Percentiles rank a stretch among this genome's conserved stretches.
Evolutionary conservation across 1,140 invertebrate species (phyloP).

Genomic region (Tetramorium parvispinum): DNA sequence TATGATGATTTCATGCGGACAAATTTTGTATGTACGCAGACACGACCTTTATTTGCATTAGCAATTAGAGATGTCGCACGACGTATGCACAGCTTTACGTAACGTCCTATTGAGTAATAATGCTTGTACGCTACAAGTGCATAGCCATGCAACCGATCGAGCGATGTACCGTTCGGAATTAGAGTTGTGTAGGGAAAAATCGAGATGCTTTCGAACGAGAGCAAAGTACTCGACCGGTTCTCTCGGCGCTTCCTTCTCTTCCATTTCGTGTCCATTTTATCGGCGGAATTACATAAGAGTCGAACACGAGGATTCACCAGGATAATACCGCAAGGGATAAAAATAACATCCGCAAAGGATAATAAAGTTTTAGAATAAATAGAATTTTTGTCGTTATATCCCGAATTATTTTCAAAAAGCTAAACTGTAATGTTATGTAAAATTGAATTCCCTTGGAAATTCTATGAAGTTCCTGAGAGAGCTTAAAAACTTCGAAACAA

Average conservation of each 20-base stretch:
- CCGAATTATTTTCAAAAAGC: neutral
- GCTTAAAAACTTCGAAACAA: neutral
- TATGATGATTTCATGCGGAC: neutral
- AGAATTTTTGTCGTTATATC: neutral
- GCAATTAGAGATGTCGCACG: constrained; percentile 13
- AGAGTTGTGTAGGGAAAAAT: neutral
- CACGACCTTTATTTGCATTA: constrained; percentile 1
- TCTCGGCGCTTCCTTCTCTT: neutral
- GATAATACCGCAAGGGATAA: neutral
- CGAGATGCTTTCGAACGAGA: constrained; percentile 1
- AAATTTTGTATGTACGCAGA: neutral
- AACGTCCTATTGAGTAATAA: neutral
- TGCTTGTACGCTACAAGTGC: neutral
- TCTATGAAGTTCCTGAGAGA: neutral
- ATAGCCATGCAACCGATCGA: neutral
- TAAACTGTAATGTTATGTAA: neutral
- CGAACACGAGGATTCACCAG: neutral
- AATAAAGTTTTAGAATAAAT: neutral
- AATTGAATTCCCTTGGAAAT: neutral
- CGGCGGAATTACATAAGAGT: constrained; percentile 15
- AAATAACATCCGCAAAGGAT: neutral
- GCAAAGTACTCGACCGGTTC: neutral
- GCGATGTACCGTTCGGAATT: neutral
- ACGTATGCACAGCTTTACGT: constrained; percentile 16
- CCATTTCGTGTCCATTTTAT: neutral